phyloP scores from a whole-genome alignment of 1,140 invertebrate genomes.

The Hesperophylax magnus region DNA sequence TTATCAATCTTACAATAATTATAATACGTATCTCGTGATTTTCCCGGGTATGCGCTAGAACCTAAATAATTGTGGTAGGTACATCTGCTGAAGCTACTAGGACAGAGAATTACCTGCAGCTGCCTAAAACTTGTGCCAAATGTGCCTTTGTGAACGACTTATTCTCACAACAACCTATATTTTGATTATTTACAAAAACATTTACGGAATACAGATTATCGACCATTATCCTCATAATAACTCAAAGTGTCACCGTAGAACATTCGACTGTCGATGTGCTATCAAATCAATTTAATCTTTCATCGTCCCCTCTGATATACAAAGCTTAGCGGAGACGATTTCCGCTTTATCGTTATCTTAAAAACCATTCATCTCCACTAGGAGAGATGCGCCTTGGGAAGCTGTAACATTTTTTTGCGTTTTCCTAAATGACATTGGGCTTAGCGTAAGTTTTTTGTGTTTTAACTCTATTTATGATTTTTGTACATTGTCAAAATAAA shows the following conservation, averaged over 20 bases:
- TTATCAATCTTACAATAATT: no score
- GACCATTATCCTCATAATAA: no score
- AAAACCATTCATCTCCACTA: slow-evolving; percentile 21
- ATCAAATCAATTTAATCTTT: slow-evolving; percentile 38
- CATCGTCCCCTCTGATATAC: slow-evolving; percentile 6
- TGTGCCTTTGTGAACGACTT: no score
- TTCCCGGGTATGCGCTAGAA: no score
- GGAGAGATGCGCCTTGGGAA: neutral
- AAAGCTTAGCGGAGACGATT: slow-evolving; percentile 19
- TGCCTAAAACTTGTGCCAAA: no score
- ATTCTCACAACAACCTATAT: no score
- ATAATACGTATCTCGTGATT: no score
- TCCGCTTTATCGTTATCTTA: slow-evolving; percentile 24
- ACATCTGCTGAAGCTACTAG: no score
- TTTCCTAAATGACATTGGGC: slow-evolving; percentile 4
- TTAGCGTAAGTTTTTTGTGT: slow-evolving; percentile 15
- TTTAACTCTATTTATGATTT: slow-evolving; percentile 23
- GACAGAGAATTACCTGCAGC: no score
- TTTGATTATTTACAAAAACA: no score
- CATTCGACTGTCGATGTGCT: slow-evolving; percentile 23
- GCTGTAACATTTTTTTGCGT: slow-evolving; percentile 7
- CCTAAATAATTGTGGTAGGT: no score
- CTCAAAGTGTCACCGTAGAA: neutral
- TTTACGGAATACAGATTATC: no score
- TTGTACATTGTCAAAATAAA: neutral